Evolutionary conservation across 2,113 vertebrate species (phyloP), one percentile per base, ranked within the genome.

Genomic region (Callithrix jacchus): DNA sequence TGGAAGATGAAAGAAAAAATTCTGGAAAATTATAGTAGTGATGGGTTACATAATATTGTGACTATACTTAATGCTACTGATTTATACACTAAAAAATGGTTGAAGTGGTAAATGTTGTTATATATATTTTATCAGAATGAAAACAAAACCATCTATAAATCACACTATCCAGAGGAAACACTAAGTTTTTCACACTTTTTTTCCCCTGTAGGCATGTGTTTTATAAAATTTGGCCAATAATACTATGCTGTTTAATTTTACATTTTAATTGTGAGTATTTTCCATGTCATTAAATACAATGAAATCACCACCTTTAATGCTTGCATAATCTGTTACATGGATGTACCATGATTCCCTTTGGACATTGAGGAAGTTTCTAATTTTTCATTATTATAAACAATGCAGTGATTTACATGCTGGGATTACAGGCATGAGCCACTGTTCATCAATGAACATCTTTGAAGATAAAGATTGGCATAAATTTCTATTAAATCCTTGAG

Each of bases 301-400:
- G 54, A 96, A 85, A 92, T 85, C 64, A 93, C 30, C 21, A 23
- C 20, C 47, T 89, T 93, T 70, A 40, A 66, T 27, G 14, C 20
- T 17, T 56, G 21, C 3, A 16, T 87, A 68, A 66, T 64, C 61
- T 93, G n/a, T 35, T 52, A 45, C 17, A 6, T 11, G 47, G 7
- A 37, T 49, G 42, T 56, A 25, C 61, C 54, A 37, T 32, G 56
- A 83, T 47, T 83, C 21, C 27, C 42, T 10, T 47, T 71, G n/a
- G 49, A 68, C 27, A 85, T 6, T 21, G 5, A 77, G 10, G 13
- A 40, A 93, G 64, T 91, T 88, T 80, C 77, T 85, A 56, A 85
- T 85, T 92, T 95, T 58, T 74, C 45, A 79, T 84, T 95, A 18
- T 87, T 87, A 58, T 68, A 80, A 66, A 84, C 54, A 70, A 74